Percentiles rank a stretch among this genome's conserved stretches.
These are phyloP conservation scores for Gambelia wislizenii DNA, from an alignment of 2,797 vertebrate species.

Conservation along the genomic window DNA sequence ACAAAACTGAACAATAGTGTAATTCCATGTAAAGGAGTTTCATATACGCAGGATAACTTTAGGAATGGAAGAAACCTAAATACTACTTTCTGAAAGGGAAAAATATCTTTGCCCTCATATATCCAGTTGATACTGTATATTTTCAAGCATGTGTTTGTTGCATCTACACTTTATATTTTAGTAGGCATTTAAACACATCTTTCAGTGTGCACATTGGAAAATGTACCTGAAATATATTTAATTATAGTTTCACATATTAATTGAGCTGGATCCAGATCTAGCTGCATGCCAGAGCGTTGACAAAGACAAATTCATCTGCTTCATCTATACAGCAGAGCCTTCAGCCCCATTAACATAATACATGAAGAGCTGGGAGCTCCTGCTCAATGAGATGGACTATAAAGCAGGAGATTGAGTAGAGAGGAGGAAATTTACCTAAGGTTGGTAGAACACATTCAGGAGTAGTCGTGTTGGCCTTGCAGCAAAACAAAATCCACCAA, in stretches of 20 bases:
- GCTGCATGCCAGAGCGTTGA: no score
- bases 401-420: neutral
- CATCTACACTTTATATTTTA: neutral
- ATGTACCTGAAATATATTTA: neutral
- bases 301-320: no score
- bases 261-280: no score
- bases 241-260: neutral
- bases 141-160: neutral
- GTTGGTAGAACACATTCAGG: no score
- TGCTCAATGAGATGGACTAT: neutral
- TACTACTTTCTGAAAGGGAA: neutral
- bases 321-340: no score
- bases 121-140: neutral
- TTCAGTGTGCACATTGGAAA: neutral
- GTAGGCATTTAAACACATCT: neutral
- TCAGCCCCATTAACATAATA: no score
- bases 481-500: no score
- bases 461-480: no score
- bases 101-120: neutral
- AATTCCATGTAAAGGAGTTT: neutral
- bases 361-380: neutral
- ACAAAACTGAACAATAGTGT: neutral
- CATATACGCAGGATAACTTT: neutral
- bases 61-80: neutral
- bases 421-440: neutral